phyloP scores from a whole-genome alignment of 2,888 invertebrate genomes.

The Sesia apiformis region DNA sequence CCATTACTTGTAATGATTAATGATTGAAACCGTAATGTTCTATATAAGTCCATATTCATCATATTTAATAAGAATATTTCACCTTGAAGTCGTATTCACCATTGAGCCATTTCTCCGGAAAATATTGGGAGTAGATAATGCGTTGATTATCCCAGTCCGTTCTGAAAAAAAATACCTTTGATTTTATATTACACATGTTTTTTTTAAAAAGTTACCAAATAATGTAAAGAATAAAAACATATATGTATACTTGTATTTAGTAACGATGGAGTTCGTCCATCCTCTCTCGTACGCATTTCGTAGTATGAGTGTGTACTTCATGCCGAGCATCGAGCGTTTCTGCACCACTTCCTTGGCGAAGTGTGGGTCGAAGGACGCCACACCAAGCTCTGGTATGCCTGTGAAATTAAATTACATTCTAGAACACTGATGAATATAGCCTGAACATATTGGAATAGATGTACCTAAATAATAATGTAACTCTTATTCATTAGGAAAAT shows the following conservation, averaged over 20 bases:
- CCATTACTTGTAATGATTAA: not conserved
- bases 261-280: constrained; percentile 84
- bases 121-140: constrained; percentile 86
- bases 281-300: constrained; percentile 84
- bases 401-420: constrained; percentile 1
- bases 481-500: no score
- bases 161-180: constrained; percentile 48
- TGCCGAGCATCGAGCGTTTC: constrained; percentile 74
- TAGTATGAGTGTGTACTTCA: constrained; percentile 82
- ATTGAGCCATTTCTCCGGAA: constrained; percentile 84
- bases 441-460: no score
- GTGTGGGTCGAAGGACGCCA: constrained; percentile 87
- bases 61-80: constrained; percentile 3
- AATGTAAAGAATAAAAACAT: no score
- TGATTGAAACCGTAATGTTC: not conserved
- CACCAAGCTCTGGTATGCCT: constrained; percentile 83
- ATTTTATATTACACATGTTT: no score
- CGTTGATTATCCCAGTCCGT: constrained; percentile 77
- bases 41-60: not conserved
- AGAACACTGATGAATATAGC: no score
- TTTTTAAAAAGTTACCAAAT: not conserved
- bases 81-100: constrained; percentile 75
- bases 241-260: constrained; percentile 77
- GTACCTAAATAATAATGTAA: no score
- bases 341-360: constrained; percentile 79